Base-by-base conservation (phyloP, 2,888 invertebrate genomes). In the Byasa hedistus region DNA sequence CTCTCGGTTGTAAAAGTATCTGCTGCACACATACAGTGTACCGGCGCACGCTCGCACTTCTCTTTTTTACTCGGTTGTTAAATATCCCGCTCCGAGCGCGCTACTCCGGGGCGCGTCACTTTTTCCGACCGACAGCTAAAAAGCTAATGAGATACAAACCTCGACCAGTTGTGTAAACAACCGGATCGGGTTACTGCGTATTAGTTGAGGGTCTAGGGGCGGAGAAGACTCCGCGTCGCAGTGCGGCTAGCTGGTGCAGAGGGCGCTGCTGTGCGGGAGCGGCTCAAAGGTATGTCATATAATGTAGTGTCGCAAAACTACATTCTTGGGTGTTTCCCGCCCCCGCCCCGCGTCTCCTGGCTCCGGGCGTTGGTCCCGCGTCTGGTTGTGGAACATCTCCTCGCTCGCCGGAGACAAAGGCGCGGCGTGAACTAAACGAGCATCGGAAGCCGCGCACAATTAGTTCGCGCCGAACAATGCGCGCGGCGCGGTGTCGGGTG, bases 381-480 rank as follows among this genome's bases (percentile, higher is more conserved):
- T 55, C 55, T 61, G 51, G 57, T 65, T 51, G 56, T 51, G 51
- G 27, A 57, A 61, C 61, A 57, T 32, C n/a, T 44, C 59, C 44
- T 32, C 2, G 22, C 7, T 5, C 12, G 57, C 8, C 17, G 24
- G 52, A 54, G 44, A 68, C 68, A 64, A 60, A 57, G 17, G n/a
- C 61, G 56, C 54, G 51, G 69, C 68, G 65, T 60, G 55, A 61
- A 69, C 65, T 68, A 69, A 70, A 70, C 71, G 69, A 71, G 62
- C 68, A 64, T 58, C 65, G 69, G 68, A 67, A 67, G 65, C 69
- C 65, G 66, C 57, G 68, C 57, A 76, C 78, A 76, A 75, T 75
- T 74, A 74, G 75, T 75, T 73, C 75, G 69, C 66, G 70, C 72
- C 71, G 73, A 75, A 76, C 74, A 76, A 75, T 72, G 74, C 69